Evolutionary conservation across 2,797 vertebrate species (phyloP).

Genomic region (Cheirogaleus major): DNA sequence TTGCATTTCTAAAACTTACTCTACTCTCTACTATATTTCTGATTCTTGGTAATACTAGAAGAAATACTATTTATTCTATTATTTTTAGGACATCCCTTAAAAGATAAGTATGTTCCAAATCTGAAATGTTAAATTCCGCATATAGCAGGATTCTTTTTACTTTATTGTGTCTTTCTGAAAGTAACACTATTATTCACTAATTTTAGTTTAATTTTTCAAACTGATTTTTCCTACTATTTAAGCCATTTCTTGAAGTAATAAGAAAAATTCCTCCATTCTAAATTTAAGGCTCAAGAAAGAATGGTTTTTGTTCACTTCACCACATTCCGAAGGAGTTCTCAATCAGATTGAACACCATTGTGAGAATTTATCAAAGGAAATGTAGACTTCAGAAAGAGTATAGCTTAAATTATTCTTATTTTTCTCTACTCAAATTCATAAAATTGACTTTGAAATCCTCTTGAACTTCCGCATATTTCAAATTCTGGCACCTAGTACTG

Average conservation of each 20-base stretch:
- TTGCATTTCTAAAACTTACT: not conserved
- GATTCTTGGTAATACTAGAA: not conserved
- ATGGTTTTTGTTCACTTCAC: not conserved
- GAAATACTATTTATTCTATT: not conserved
- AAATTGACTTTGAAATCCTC: conserved; percentile 54
- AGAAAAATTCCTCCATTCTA: not conserved
- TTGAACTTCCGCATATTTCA: conserved; percentile 53
- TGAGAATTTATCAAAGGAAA: conserved; percentile 53
- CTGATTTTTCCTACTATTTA: not conserved
- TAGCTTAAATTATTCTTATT: conserved; percentile 28
- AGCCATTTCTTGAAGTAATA: not conserved
- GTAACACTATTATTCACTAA: not conserved
- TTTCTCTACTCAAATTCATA: conserved; percentile 46
- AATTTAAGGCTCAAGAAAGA: conserved; percentile 36
- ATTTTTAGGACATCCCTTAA: not conserved
- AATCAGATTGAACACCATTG: conserved; percentile 38
- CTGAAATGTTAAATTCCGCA: not conserved
- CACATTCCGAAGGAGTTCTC: not conserved
- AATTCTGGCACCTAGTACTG: conserved; percentile 48
- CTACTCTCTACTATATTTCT: not conserved
- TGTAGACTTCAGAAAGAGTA: conserved; percentile 8
- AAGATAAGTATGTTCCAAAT: not conserved
- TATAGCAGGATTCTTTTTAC: not conserved
- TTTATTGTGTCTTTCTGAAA: not conserved
- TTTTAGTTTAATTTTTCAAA: not conserved